Conservation (phyloP, 2,888 invertebrate species). For the Myathropa florea region DNA sequence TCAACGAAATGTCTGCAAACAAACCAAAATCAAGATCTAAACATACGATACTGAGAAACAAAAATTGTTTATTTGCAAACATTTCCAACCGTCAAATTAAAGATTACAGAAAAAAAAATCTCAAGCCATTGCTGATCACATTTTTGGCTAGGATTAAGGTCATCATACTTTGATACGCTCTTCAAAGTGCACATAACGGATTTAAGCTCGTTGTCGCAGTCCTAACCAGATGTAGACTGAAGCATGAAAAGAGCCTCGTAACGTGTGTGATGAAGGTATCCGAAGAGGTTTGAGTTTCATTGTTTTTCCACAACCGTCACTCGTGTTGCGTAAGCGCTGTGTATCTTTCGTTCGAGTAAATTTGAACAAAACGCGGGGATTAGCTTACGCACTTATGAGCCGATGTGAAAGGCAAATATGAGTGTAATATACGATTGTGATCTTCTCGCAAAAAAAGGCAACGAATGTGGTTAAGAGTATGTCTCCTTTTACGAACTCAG, state of each 20-base stretch:
- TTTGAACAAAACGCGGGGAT: conserved; percentile 53
- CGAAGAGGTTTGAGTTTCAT: conserved; percentile 45
- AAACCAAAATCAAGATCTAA: background rate
- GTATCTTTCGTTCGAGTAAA: conserved; percentile 36
- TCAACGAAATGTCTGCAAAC: background rate
- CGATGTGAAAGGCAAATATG: background rate
- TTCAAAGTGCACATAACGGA: background rate
- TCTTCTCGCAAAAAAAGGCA: background rate
- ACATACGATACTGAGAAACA: too few relatives aligned
- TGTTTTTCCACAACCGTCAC: conserved; percentile 33
- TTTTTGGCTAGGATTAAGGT: too few relatives aligned
- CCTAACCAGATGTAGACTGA: conserved; percentile 25
- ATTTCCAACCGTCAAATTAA: conserved; percentile 20
- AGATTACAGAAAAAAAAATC: conserved; percentile 4
- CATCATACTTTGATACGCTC: background rate
- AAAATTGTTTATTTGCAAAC: conserved; percentile 2
- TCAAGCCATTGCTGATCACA: too few relatives aligned
- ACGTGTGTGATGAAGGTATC: background rate
- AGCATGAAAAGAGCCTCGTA: conserved; percentile 30
- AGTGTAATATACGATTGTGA: background rate
- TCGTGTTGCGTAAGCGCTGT: conserved; percentile 17
- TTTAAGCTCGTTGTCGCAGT: background rate
- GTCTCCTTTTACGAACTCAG: background rate
- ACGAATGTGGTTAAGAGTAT: background rate
- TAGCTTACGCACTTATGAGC: conserved; percentile 54